phyloP scores from a whole-genome alignment of 2,888 invertebrate genomes.

The Pristionchus exspectatus region DNA sequence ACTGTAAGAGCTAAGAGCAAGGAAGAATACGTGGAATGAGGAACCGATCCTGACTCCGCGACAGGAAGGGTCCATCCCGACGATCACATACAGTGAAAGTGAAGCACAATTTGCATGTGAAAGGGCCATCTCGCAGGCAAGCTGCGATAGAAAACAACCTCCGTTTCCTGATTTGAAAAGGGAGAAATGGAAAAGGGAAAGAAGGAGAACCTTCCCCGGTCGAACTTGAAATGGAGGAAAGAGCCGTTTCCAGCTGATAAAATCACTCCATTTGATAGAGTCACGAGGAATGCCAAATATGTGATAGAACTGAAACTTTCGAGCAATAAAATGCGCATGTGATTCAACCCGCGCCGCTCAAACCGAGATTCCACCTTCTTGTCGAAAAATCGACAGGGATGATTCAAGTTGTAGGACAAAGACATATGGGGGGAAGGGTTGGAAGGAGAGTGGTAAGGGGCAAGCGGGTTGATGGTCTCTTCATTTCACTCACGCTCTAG shows the following conservation, averaged over 20 bases:
- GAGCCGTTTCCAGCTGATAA: not conserved
- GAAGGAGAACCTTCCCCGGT: not conserved
- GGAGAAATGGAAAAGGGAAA: not conserved
- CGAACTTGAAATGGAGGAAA: not conserved
- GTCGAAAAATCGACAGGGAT: not conserved
- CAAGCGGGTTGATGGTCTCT: not conserved
- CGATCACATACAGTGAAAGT: too few species aligned
- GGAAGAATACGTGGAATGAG: too few species aligned
- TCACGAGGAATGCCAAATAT: conserved; percentile 10
- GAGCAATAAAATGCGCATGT: not conserved
- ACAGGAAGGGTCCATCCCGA: too few species aligned
- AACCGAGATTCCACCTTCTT: not conserved
- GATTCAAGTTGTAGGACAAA: not conserved
- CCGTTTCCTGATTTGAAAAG: not conserved
- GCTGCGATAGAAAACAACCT: not conserved
- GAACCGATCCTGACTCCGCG: too few species aligned
- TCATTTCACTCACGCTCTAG: too few species aligned
- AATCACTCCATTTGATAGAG: not conserved
- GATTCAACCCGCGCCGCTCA: not conserved
- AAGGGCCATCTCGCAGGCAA: not conserved
- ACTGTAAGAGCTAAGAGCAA: too few species aligned
- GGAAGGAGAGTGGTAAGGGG: not conserved
- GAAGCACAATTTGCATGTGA: not conserved
- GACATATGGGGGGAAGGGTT: not conserved
- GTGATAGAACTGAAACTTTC: not conserved